Percentiles rank a stretch among this genome's conserved stretches.
These are phyloP conservation scores for Aix galericulata DNA, from an alignment of 2,113 vertebrate genomes.

Conservation along the genomic window DNA sequence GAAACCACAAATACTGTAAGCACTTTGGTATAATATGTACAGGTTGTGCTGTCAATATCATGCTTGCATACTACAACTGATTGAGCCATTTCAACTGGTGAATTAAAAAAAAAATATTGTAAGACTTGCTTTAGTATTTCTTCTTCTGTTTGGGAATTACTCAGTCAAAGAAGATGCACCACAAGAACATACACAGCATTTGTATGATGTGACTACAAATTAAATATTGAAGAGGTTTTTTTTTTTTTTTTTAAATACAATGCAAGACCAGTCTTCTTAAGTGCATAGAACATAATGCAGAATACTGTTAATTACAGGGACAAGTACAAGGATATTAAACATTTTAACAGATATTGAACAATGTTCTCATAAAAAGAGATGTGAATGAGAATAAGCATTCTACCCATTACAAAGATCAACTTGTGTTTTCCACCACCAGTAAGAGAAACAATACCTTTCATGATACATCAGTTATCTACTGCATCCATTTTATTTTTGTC, in stretches of 20 bases:
- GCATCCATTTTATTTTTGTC: not conserved
- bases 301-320: conserved; percentile 72
- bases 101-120: not conserved
- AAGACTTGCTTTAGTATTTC: not conserved
- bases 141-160: conserved; percentile 1
- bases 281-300: conserved; percentile 71
- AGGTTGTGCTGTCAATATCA: conserved; percentile 36
- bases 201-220: conserved; percentile 64
- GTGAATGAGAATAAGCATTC: conserved; percentile 30
- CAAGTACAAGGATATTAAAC: conserved; percentile 30
- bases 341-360: conserved; percentile 27
- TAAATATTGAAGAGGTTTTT: conserved; percentile 73
- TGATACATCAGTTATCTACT: not conserved
- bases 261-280: conserved; percentile 66
- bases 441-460: not conserved
- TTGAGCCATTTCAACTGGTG: not conserved
- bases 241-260: conserved; percentile 73
- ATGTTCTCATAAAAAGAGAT: conserved; percentile 6
- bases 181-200: conserved; percentile 27
- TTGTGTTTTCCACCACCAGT: not conserved
- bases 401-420: conserved; percentile 27
- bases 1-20: conserved; percentile 67
- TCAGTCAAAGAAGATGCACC: conserved; percentile 27
- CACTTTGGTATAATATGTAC: conserved; percentile 57
- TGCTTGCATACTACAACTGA: conserved; percentile 14